Base-by-base conservation (phyloP, 1,140 invertebrate genomes). In the Maniola jurtina region DNA sequence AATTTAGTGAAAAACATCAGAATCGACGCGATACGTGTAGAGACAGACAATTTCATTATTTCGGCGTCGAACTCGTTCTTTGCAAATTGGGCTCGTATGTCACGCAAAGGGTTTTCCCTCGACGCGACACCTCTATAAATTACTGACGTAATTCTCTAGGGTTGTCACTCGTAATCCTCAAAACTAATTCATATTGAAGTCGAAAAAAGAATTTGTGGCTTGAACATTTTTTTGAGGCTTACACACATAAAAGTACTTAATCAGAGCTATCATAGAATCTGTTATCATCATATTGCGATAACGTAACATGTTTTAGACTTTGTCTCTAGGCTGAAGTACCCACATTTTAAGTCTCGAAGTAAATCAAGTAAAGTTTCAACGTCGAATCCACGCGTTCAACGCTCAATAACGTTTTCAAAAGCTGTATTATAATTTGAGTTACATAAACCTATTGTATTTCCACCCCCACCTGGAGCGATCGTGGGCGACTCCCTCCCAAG, bases 371-470 rank as follows among this genome's bases (percentile, higher is more conserved):
- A 52, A 48, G 36, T 42, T 47, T 61, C 61, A 45, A 55, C 14
- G 40, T 63, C 25, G 52, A 40, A 67, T 57, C 61, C 59, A 48
- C 65, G 42, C 54, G 55, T 33, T 52, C 47, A 14, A 52, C 66
- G 70, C 68, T 76, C 76, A 77, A 76, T 82, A 80, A 70, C 47
- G 76, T 80, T 81, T 78, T 73, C 76, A 76, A 84, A 74, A 79
- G 71, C 79, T 75, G 75, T 81, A 84, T 84, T 11, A 52, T 52
- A 84, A 84, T 84, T 86, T 79, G 70, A 81, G 70, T 85, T 84
- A 84, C 77, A 79, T 77, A 80, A 79, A 77, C 78, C 75, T 69
- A 84, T 83, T 85, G 79, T 81, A 74, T 69, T 66, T 58, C 72
- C 63, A 60, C 64, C 68, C 68, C 63, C 47, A 64, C 56, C 70